Base-by-base conservation (phyloP, 1,140 invertebrate genomes). In the Bombus consobrinus region DNA sequence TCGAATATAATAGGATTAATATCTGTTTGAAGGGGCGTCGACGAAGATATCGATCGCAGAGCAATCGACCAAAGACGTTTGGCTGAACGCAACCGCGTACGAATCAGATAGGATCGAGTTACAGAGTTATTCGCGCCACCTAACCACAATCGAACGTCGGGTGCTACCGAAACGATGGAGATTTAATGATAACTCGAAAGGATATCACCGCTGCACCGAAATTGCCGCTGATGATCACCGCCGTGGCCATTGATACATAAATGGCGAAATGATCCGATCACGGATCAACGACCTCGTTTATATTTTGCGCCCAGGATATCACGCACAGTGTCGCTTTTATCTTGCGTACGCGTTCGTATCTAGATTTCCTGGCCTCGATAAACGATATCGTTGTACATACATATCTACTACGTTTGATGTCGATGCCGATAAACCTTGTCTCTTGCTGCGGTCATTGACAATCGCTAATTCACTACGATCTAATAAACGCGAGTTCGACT, bases 261-360 rank as follows among this genome's bases (percentile, higher is more conserved):
- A 81, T 75, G 81, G 68, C 15, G 69, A 79, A 53, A 53, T 2
- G 47, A 53, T 53, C 87, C 83, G 66, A 81, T 79, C 78, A 71
- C 41, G 43, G 87, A 84, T 83, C 88, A 81, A 76, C 64, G 87
- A 83, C 84, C 88, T 89, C 83, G 80, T 87, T 87, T 89, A 76
- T 88, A 81, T 85, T 76, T 53, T 43, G 76, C 80, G 32, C 28
- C 47, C 47, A 18, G 71, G 83, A 86, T 89, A 88, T 71, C 75
- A 62, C 13, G 64, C n/a, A 32, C n/a, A 32, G 4, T 71, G 87
- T n/a, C 34, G 84, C 88, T 87, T 87, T 88, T 77, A 89, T 88
- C 66, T 77, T 64, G 32, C 47, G 47, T 47, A 41, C 47, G 10
- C 77, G 66, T n/a, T 10, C 22, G 18, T 47, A 66, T 59, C 41